phyloP scores from a whole-genome alignment of 2,888 invertebrate species.

The Cryptocheilus praepositus region DNA sequence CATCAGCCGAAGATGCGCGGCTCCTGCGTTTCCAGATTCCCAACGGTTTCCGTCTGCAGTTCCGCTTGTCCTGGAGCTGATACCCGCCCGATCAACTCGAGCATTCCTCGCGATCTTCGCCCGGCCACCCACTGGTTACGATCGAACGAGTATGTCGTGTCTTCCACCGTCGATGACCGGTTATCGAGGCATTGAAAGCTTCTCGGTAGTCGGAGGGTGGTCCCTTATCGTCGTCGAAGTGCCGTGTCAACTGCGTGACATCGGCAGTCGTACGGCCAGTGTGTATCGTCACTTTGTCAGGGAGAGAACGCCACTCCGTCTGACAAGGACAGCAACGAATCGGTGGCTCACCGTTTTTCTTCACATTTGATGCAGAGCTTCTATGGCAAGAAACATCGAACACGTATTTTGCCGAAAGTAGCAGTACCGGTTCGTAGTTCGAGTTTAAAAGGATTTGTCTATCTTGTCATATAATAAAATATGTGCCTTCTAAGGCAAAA shows the following conservation, averaged over 20 bases:
- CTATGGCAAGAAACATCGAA: too few species aligned
- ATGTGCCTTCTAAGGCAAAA: too few species aligned
- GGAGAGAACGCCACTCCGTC: neutral
- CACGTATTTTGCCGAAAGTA: too few species aligned
- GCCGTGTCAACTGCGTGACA: constrained; percentile 27
- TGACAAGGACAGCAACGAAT: too few species aligned
- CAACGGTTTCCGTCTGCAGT: constrained; percentile 9
- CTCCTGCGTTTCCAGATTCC: neutral
- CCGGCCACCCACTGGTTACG: constrained; percentile 21
- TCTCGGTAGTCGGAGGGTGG: constrained; percentile 48
- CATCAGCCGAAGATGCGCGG: neutral
- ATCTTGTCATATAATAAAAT: too few species aligned
- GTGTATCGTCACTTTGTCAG: neutral
- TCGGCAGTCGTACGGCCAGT: constrained; percentile 10
- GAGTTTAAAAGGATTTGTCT: too few species aligned
- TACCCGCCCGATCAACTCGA: constrained; percentile 13
- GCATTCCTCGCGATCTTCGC: constrained; percentile 11
- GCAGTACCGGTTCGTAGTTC: too few species aligned
- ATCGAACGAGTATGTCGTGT: constrained; percentile 2
- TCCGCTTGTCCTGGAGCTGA: constrained; percentile 10
- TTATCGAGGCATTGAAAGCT: constrained; percentile 45
- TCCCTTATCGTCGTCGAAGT: constrained; percentile 39
- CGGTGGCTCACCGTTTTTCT: too few species aligned
- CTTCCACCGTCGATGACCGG: constrained; percentile 12
- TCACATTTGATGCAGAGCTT: too few species aligned